These are phyloP conservation scores for Caracal caracal DNA, from an alignment of 2,113 vertebrate genomes.

Conservation along the genomic window DNA sequence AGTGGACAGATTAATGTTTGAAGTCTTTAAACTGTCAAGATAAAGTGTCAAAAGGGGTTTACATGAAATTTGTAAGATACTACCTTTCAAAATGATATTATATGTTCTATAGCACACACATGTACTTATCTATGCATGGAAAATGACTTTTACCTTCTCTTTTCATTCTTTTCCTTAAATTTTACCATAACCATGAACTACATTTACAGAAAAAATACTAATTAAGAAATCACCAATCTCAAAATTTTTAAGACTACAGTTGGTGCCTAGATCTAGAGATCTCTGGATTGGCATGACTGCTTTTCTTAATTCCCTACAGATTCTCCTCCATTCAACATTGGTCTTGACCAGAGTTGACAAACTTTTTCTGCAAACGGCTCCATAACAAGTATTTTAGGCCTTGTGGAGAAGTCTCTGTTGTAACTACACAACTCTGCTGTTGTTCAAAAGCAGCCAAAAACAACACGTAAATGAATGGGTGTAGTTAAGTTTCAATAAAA, in stretches of 20 bases:
- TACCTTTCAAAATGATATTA: neutral
- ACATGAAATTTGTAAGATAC: neutral
- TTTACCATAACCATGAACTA: neutral
- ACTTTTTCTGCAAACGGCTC: neutral
- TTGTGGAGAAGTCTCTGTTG: neutral
- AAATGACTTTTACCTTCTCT: neutral
- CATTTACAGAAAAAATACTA: neutral
- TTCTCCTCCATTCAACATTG: neutral
- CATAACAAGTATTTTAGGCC: neutral
- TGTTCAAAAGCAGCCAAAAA: neutral
- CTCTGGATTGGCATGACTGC: neutral
- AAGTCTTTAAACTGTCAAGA: neutral
- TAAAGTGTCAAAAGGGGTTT: neutral
- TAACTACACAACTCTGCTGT: neutral
- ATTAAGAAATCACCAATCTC: neutral
- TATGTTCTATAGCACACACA: neutral
- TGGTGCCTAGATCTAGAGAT: neutral
- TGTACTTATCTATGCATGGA: neutral
- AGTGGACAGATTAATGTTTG: neutral
- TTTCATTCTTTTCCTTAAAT: neutral
- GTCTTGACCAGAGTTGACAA: neutral
- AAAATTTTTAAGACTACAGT: neutral
- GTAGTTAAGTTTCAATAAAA: neutral
- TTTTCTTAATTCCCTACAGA: neutral
- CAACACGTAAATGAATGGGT: neutral